Base-by-base conservation (phyloP, 2,888 invertebrate species). In the Cantharis nigra region DNA sequence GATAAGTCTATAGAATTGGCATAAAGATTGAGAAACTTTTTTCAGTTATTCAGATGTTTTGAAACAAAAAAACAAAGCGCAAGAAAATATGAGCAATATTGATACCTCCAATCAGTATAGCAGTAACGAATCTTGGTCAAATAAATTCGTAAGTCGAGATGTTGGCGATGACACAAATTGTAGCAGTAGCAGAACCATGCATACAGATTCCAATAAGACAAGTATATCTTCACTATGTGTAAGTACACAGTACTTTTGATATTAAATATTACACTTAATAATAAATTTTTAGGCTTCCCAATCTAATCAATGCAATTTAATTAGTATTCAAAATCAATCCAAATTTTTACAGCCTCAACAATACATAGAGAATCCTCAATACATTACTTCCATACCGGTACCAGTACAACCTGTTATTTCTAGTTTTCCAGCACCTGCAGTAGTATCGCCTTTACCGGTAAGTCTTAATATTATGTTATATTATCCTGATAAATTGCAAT, bases 41-140 rank as follows among this genome's bases (percentile, higher is more conserved):
- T 89, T 16, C 83, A 94, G 94, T 86, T 93, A 94, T 83, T 89
- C 92, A 0, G 95, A 96, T 83, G 93, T 95, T 4, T 90, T 92
- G 74, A 93, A 93, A 82, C 91, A 91, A 76, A 88, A 88, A 76
- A 87, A 89, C 76, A 89, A 90, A 84, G 88, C 88, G 30, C 85
- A 86, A 7, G 85, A 86, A 10, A 80, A 77, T n/a, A 74, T 72
- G n/a, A 79, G 79, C 16, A 63, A 77, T 7, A 30, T 78, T n/a
- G 80, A 73, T 4, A 79, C 81, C 9, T 74, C 81, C 10, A 72
- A 81, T 23, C 74, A 30, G 18, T 70, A 74, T 18, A 77, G 80
- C n/a, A 81, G 79, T 67, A 78, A 63, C n/a, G 82, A 79, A 14
- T 81, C 78, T 84, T 89, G 74, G 89, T 23, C 7, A 64, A 74